Conservation (phyloP, 2,113 vertebrate species). For the Zosterops hypoxanthus region DNA sequence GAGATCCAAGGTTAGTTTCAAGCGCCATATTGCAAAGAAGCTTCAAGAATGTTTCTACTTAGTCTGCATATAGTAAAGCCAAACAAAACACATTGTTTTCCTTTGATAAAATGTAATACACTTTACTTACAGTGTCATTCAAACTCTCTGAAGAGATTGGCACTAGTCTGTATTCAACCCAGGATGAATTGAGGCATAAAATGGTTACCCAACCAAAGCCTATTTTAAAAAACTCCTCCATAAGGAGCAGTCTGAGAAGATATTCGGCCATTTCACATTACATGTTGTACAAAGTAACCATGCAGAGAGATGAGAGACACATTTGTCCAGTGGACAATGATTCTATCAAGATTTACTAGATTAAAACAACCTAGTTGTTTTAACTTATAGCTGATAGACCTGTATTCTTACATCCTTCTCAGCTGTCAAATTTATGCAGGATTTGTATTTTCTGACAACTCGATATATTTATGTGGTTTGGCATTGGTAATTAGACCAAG, state of each 20-base stretch:
- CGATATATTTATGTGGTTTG: background rate
- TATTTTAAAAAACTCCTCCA: background rate
- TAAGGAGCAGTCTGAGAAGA: background rate
- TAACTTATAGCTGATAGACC: background rate
- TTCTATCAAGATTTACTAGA: background rate
- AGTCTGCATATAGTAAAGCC: background rate
- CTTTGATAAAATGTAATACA: background rate
- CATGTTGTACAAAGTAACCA: background rate
- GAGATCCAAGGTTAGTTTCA: background rate
- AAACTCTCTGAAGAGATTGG: background rate
- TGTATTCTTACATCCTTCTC: background rate
- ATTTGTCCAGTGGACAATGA: background rate
- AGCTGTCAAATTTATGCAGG: background rate
- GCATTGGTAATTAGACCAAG: background rate
- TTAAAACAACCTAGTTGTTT: background rate
- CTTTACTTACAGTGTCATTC: background rate
- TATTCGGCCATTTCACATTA: background rate
- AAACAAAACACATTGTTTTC: background rate
- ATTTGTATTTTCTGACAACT: background rate
- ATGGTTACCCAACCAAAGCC: background rate
- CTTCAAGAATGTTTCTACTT: background rate
- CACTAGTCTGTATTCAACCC: background rate
- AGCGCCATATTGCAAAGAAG: background rate
- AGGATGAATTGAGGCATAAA: background rate
- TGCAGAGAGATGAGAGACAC: background rate